These are phyloP conservation scores for Rhynchomys soricoides DNA, from an alignment of 2,113 vertebrate species.

Conservation along the genomic window DNA sequence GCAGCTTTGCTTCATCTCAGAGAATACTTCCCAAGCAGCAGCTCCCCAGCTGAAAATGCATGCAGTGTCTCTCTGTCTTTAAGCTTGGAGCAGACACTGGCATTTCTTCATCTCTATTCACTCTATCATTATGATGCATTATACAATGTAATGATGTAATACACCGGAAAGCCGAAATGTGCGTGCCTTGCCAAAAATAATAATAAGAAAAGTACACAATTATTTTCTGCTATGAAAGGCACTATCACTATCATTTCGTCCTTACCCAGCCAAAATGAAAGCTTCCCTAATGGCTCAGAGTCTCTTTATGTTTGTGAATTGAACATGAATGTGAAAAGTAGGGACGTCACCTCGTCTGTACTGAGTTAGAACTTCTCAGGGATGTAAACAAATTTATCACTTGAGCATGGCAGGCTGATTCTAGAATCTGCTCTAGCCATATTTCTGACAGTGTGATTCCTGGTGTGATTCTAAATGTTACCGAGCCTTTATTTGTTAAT, in stretches of 20 bases:
- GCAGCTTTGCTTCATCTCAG: conserved; percentile 89
- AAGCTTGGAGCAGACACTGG: conserved; percentile 88
- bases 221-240: conserved; percentile 91
- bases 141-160: conserved; percentile 91
- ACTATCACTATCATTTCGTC: conserved; percentile 85
- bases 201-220: conserved; percentile 90
- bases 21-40: conserved; percentile 87
- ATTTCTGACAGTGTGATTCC: conserved; percentile 64
- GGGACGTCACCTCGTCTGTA: conserved; percentile 78
- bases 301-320: conserved; percentile 86
- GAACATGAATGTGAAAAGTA: conserved; percentile 78
- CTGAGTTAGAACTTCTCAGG: conserved; percentile 84
- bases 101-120: conserved; percentile 88
- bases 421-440: conserved; percentile 49
- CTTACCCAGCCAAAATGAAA: conserved; percentile 86
- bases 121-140: conserved; percentile 92
- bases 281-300: conserved; percentile 85
- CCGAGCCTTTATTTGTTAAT: conserved; percentile 79
- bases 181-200: conserved; percentile 89
- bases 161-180: conserved; percentile 86
- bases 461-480: conserved; percentile 72
- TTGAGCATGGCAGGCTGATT: conserved; percentile 59
- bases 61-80: conserved; percentile 84
- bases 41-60: conserved; percentile 87
- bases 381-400: conserved; percentile 87